Evolutionary conservation across 2,888 invertebrate species (phyloP).

Genomic region (Euspilapteryx auroguttella): DNA sequence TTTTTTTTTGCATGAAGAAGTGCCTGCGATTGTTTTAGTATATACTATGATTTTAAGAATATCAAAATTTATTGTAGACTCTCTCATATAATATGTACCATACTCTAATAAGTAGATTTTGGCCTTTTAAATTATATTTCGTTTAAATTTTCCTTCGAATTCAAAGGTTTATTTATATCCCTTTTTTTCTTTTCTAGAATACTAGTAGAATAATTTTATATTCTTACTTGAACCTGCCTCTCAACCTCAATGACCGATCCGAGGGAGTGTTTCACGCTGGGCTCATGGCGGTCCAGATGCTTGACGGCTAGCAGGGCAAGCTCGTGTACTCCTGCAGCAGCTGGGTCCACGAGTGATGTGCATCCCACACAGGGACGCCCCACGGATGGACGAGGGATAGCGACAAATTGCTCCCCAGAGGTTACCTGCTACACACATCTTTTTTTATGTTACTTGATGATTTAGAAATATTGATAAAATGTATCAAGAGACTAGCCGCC

Average conservation of each 20-base stretch:
- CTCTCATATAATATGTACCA: too few relatives aligned
- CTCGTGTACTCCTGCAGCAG: conserved; percentile 49
- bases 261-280: conserved; percentile 30
- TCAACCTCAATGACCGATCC: conserved; percentile 49
- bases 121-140: background rate
- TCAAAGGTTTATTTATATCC: too few relatives aligned
- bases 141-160: too few relatives aligned
- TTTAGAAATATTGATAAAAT: conserved; percentile 1
- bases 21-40: too few relatives aligned
- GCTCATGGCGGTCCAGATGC: conserved; percentile 40
- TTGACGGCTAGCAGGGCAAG: conserved; percentile 46
- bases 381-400: conserved; percentile 25
- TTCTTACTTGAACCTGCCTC: conserved; percentile 54
- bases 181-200: too few relatives aligned
- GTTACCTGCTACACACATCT: conserved; percentile 23
- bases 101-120: background rate
- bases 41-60: too few relatives aligned
- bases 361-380: conserved; percentile 50
- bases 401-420: conserved; percentile 57
- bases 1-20: too few relatives aligned
- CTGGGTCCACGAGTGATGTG: conserved; percentile 42
- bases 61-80: too few relatives aligned
- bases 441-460: background rate
- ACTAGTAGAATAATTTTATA: too few relatives aligned
- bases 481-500: background rate